These are phyloP conservation scores for Heteromormyrus szaboi DNA, from an alignment of 2,797 vertebrate species.

Conservation along the genomic window DNA sequence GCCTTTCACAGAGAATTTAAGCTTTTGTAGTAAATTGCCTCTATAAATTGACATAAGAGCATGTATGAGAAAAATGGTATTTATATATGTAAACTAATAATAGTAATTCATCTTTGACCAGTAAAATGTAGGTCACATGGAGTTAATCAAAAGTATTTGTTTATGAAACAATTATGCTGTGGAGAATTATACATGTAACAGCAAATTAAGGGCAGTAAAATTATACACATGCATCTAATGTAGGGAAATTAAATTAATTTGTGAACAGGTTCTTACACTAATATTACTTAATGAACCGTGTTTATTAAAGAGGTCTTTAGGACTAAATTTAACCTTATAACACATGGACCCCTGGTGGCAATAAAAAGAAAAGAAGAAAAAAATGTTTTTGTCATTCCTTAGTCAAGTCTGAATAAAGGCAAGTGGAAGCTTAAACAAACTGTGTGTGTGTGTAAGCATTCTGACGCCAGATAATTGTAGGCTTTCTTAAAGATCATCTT, in stretches of 20 bases:
- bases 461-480: conserved; percentile 67
- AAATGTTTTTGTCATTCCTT: not conserved
- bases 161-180: not conserved
- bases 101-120: not conserved
- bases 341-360: conserved; percentile 16
- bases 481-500: conserved; percentile 56
- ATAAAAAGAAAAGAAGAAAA: not conserved
- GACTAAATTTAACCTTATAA: not conserved
- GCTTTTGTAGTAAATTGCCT: not conserved
- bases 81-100: not conserved
- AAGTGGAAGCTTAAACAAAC: conserved; percentile 55
- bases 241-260: not conserved
- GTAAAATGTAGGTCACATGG: not conserved
- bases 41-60: not conserved
- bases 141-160: conserved; percentile 6
- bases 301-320: conserved; percentile 15
- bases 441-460: conserved; percentile 60
- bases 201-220: not conserved
- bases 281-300: conserved; percentile 10
- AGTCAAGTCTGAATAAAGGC: conserved; percentile 20
- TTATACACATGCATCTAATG: not conserved
- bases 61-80: not conserved
- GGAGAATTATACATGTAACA: conserved; percentile 2
- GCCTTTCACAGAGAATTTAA: not conserved
- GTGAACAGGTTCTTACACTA: conserved; percentile 3